These are phyloP conservation scores for Lagodon rhomboides DNA, from an alignment of 2,797 vertebrate species.

Conservation along the genomic window DNA sequence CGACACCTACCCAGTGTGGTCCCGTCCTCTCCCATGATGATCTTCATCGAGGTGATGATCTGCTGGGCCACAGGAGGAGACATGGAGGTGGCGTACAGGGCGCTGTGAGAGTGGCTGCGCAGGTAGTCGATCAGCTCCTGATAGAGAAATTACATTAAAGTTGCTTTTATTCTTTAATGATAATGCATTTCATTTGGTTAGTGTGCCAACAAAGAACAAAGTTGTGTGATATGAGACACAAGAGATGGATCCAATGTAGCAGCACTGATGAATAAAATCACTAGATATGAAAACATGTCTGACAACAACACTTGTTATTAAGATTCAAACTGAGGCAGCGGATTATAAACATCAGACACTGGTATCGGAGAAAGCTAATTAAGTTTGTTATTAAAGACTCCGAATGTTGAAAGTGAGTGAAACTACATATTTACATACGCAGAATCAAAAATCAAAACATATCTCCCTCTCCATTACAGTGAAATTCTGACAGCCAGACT, in stretches of 20 bases:
- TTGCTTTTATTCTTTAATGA: not conserved
- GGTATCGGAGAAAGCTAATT: no score
- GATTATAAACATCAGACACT: not conserved
- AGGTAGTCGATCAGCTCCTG: constrained; percentile 96
- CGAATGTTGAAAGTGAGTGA: no score
- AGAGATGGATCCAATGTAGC: not conserved
- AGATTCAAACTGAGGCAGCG: not conserved
- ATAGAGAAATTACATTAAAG: constrained; percentile 1
- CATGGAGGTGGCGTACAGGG: constrained; percentile 93
- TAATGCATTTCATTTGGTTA: not conserved
- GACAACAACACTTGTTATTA: not conserved
- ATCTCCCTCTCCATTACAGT: no score
- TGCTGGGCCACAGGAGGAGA: constrained; percentile 94
- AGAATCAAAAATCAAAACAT: no score
- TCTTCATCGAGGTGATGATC: constrained; percentile 94
- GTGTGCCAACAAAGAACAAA: not conserved
- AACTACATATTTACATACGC: no score
- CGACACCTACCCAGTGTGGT: constrained; percentile 89
- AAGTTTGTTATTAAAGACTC: no score
- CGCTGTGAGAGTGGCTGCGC: constrained; percentile 93
- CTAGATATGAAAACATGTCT: no score
- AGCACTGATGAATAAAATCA: not conserved
- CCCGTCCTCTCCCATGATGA: constrained; percentile 96
- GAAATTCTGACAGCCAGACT: no score
- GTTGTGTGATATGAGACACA: not conserved